Evolutionary conservation across 2,888 invertebrate species (phyloP), one percentile per base, ranked within the genome.

Genomic region (Apamea anceps): DNA sequence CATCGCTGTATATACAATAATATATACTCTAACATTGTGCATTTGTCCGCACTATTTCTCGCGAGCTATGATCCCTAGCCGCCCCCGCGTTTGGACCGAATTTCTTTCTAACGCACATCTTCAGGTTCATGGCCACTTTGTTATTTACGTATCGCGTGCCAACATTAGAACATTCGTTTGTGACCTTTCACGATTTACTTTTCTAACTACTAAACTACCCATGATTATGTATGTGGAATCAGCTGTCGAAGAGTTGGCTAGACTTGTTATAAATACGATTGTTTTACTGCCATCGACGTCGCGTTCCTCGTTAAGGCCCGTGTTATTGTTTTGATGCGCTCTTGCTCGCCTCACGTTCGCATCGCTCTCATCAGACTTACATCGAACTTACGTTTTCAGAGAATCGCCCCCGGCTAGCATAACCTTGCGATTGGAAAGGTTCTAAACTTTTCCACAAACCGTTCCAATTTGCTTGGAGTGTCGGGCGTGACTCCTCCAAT

Each of bases 101-200:
- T 92, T 89, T 90, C 87, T 90, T 91, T 89, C 75, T 75, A 82
- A 84, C 80, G 73, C 81, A 84, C 89, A 87, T 88, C 87, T 84
- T 90, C 89, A 93, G 91, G 94, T 95, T 95, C 94, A 94, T 79
- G 94, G 94, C 88, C 91, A 86, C 81, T 80, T 87, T 85, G 85
- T 84, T 92, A 91, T 92, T 91, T 91, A 85, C 87, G 85, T 86
- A 86, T 89, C 83, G 89, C 89, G 89, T 92, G 92, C 92, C 91
- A 92, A 91, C 89, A 87, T 88, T 87, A 88, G 79, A 84, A 88
- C 85, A 83, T 80, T 82, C 85, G 80, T 83, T 76, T 79, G 84
- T 85, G 87, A 91, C 91, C 88, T 89, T 92, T 90, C 87, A 88
- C 88, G 88, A 88, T 79, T 82, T 71, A 78, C 77, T 81, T 75